phyloP scores from a whole-genome alignment of 2,888 invertebrate species.

The Acanthosepion esculentum region DNA sequence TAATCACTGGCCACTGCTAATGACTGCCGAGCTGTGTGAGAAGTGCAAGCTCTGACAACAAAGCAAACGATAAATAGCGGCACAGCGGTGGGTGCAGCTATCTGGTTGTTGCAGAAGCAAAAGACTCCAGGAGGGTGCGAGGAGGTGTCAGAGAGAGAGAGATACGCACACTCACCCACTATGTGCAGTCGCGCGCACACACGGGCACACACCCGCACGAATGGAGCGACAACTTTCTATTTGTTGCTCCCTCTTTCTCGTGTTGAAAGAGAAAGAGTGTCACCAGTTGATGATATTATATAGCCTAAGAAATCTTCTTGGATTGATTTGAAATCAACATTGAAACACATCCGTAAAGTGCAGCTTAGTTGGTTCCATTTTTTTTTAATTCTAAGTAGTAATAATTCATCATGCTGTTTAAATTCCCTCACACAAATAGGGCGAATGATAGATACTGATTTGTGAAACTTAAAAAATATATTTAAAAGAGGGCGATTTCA shows the following conservation, averaged over 20 bases:
- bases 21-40: not conserved
- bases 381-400: not conserved
- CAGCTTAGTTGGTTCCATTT: not conserved
- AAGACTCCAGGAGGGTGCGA: not conserved
- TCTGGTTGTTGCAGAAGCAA: slow-evolving; percentile 1
- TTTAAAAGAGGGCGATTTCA: no score
- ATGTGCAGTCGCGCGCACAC: not conserved
- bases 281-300: not conserved
- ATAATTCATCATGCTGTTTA: no score
- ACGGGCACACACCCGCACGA: not conserved
- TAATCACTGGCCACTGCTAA: slow-evolving; percentile 14
- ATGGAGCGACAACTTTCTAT: not conserved
- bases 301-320: not conserved
- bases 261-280: not conserved
- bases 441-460: no score
- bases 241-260: not conserved
- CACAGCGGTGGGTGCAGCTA: slow-evolving; percentile 5
- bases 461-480: no score
- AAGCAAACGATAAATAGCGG: not conserved
- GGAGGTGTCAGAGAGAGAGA: not conserved
- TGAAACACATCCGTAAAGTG: not conserved
- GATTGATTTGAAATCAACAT: not conserved
- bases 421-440: no score
- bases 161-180: not conserved
- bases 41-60: not conserved